phyloP scores from a whole-genome alignment of 2,797 vertebrate species.

The Salarias fasciatus region DNA sequence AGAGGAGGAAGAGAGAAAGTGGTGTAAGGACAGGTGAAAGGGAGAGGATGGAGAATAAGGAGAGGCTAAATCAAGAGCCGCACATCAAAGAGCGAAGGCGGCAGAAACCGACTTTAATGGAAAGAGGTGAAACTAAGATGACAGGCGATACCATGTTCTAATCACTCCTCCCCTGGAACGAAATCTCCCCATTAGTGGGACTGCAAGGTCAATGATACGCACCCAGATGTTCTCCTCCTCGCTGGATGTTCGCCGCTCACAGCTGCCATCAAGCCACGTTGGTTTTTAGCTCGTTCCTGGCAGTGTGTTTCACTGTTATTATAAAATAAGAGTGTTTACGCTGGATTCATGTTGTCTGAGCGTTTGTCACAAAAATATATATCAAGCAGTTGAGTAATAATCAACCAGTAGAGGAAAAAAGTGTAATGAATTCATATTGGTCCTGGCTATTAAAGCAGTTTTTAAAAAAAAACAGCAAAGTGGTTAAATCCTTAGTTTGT shows the following conservation, averaged over 20 bases:
- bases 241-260: constrained; percentile 12
- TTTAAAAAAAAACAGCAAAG: too few relatives aligned
- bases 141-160: constrained; percentile 65
- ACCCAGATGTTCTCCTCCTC: constrained; percentile 50
- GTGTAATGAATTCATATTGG: too few relatives aligned
- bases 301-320: neutral
- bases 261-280: neutral
- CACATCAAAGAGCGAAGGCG: constrained; percentile 32
- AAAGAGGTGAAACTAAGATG: constrained; percentile 72
- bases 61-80: constrained; percentile 8
- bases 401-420: too few relatives aligned
- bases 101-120: constrained; percentile 35
- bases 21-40: constrained; percentile 4
- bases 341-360: neutral
- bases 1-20: neutral
- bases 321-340: neutral
- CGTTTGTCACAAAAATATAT: neutral
- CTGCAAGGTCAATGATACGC: constrained; percentile 69
- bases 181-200: constrained; percentile 70
- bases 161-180: constrained; percentile 65
- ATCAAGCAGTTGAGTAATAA: too few relatives aligned
- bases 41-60: neutral
- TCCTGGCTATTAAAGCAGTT: too few relatives aligned
- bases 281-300: neutral
- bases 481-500: too few relatives aligned